Base-by-base conservation (phyloP, 2,888 invertebrate species). In the Sclerodermus sp. region DNA sequence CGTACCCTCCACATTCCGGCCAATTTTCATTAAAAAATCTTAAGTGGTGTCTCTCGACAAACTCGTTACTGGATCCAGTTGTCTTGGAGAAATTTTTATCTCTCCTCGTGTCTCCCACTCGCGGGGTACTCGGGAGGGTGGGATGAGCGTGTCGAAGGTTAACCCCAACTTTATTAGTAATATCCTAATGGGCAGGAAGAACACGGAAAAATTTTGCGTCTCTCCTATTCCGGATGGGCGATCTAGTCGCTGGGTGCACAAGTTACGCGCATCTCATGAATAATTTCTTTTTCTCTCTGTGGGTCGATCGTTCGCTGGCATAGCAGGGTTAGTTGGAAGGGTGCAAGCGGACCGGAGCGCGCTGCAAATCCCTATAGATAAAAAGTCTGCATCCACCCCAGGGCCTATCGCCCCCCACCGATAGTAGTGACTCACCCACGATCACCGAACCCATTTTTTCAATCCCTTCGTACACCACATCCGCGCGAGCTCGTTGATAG, bases 281-380 rank as follows among this genome's bases (percentile, higher is more conserved):
- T 71, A 71, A 34, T 34, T 34, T 39, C 39, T 39, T 14, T 39
- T 16, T 39, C 15, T 14, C 12, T 39, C 18, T 39, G 6, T 39
- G 39, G 39, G 6, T 14, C 15, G 39, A 15, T 39, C 39, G 18
- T 5, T 23, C 23, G 23, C 8, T 30, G 47, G 56, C 53, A 46
- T 47, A 55, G 51, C 49, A 55, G 64, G 58, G 58, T 55, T 58
- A 50, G 60, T 51, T 50, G 52, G 48, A 49, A 60, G 73, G 73
- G 71, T 73, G 73, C 69, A 72, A 67, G 70, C 70, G 71, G 73
- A 74, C 74, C 70, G 61, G 64, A 67, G 50, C 65, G 60, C 60
- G 67, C 67, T 69, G 69, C 67, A 73, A 73, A 75, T 73, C 74
- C 71, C 71, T 69, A 66, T 68, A 71, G 74, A 73, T 73, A 73